Percentiles rank a stretch among this genome's conserved stretches.
Conservation (phyloP, 2,888 invertebrate genomes). For the Melanchra persicariae region DNA sequence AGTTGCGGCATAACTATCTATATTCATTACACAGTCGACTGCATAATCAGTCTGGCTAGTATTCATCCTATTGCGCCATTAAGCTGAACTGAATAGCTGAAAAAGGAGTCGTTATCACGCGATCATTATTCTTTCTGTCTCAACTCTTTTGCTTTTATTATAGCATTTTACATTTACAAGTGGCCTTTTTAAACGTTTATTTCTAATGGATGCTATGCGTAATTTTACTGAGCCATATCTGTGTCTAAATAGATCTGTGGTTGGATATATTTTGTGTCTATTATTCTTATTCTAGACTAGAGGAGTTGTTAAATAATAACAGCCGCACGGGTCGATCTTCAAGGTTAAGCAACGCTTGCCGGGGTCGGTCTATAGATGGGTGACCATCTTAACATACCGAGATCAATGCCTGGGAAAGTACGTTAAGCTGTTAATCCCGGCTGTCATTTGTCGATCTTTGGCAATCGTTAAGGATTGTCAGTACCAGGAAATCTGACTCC, state of each 20-base stretch:
- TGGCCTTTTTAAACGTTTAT: constrained; percentile 39
- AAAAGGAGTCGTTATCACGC: constrained; percentile 67
- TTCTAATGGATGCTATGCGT: constrained; percentile 10
- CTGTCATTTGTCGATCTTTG: too few species aligned
- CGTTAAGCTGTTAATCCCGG: too few species aligned
- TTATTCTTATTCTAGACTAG: too few species aligned
- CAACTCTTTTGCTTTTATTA: constrained; percentile 63
- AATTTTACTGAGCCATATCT: neutral
- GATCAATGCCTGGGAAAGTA: too few species aligned
- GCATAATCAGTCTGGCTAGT: constrained; percentile 8
- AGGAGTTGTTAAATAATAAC: too few species aligned
- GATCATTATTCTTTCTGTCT: constrained; percentile 68
- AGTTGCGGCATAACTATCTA: neutral
- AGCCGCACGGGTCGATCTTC: too few species aligned
- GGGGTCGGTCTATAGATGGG: too few species aligned
- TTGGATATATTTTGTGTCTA: neutral
- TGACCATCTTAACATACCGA: too few species aligned
- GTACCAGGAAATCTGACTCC: too few species aligned
- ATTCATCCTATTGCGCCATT: constrained; percentile 39
- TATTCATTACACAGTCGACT: neutral
- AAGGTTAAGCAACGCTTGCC: too few species aligned
- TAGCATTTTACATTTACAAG: constrained; percentile 60
- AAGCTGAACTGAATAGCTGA: constrained; percentile 50
- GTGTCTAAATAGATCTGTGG: too few species aligned
- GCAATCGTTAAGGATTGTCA: too few species aligned